A percentile compares a stretch with the other conserved stretches of the same genome.
These are phyloP conservation scores for Upupa epops DNA, from an alignment of 2,113 vertebrate species.

Conservation along the genomic window DNA sequence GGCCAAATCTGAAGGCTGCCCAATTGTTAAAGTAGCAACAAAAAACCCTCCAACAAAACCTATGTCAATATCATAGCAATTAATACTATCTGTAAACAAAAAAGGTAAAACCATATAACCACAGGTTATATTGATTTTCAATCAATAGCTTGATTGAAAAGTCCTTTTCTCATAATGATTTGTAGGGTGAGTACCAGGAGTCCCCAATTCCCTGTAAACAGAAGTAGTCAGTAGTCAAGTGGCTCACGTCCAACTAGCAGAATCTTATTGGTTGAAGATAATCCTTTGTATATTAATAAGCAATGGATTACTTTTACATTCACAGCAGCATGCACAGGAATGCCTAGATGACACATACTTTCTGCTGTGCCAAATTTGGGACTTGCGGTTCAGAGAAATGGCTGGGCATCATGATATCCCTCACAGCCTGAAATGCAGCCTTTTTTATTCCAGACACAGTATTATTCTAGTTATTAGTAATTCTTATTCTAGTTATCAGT, in stretches of 20 bases:
- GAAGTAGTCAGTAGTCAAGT: neutral
- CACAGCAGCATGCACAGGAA: neutral
- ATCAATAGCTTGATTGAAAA: neutral
- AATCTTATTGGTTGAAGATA: neutral
- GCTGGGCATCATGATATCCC: neutral
- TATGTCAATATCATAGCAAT: neutral
- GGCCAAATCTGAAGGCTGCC: neutral
- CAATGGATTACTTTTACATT: constrained; percentile 24
- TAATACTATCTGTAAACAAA: neutral
- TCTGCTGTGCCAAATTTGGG: neutral
- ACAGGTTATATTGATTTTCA: neutral
- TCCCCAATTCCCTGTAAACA: neutral
- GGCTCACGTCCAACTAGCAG: neutral
- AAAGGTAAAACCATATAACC: neutral
- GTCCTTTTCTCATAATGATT: neutral
- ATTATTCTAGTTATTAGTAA: neutral
- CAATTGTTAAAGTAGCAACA: neutral
- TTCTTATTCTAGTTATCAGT: neutral
- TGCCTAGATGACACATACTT: neutral
- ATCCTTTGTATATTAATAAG: constrained; percentile 13
- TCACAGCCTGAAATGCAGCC: neutral
- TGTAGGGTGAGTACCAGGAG: neutral
- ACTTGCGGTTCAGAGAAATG: neutral
- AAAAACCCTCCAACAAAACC: neutral
- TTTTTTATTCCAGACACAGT: neutral